Percentiles rank a stretch among this genome's conserved stretches.
phyloP scores from a whole-genome alignment of 1,140 invertebrate species.

The Thalassaphorura encarpata region DNA sequence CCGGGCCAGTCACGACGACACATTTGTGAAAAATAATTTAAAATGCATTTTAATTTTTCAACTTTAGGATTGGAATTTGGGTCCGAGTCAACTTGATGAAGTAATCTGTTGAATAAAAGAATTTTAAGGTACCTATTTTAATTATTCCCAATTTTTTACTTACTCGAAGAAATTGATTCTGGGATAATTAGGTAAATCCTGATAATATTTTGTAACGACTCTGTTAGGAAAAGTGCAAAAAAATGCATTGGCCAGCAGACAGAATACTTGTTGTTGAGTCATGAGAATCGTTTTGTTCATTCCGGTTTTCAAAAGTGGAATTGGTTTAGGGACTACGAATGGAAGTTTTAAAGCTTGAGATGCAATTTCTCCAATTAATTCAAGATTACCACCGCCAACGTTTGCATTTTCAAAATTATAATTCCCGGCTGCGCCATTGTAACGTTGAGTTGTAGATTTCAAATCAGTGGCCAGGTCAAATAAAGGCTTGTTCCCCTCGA shows the following conservation, averaged over 20 bases:
- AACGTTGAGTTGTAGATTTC: too few species aligned
- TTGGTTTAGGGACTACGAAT: constrained; percentile 58
- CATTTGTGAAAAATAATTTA: constrained; percentile 28
- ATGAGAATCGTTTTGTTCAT: constrained; percentile 50
- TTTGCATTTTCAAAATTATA: too few species aligned
- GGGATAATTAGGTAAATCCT: constrained; percentile 64
- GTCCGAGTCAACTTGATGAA: constrained; percentile 9
- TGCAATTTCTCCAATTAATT: constrained; percentile 47
- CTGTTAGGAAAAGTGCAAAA: constrained; percentile 87
- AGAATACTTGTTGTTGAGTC: constrained; percentile 76
- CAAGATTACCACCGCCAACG: too few species aligned
- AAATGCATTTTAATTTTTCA: constrained; percentile 28
- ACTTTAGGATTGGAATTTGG: neutral
- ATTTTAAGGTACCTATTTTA: constrained; percentile 13
- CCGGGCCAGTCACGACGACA: constrained; percentile 26
- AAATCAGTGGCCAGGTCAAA: too few species aligned
- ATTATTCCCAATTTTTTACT: constrained; percentile 28
- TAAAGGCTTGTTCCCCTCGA: too few species aligned
- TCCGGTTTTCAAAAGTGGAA: constrained; percentile 62
- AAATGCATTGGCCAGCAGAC: constrained; percentile 87
- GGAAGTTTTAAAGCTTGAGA: constrained; percentile 66
- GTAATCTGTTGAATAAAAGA: constrained; percentile 5
- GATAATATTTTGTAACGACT: constrained; percentile 76
- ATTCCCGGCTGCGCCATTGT: too few species aligned
- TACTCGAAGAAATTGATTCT: constrained; percentile 80